Conservation (phyloP, 2,113 vertebrate species). For the Cynopterus brachyotis region DNA sequence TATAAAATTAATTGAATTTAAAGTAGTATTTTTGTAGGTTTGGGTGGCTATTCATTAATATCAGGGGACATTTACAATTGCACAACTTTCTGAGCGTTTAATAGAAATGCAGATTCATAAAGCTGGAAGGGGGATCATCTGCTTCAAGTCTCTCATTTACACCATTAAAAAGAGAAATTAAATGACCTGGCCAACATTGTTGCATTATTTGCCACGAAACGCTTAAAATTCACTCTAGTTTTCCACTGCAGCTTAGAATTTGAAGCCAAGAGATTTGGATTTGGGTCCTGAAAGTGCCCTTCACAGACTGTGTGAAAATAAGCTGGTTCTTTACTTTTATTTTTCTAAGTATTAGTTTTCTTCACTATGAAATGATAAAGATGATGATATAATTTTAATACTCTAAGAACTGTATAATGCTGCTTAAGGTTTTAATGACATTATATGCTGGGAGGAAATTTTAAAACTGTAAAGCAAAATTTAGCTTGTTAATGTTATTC, state of each 20-base stretch:
- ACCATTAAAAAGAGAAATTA: neutral
- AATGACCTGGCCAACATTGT: neutral
- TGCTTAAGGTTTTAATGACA: neutral
- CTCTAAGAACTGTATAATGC: neutral
- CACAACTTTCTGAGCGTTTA: constrained; percentile 48
- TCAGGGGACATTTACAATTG: constrained; percentile 56
- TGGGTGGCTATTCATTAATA: constrained; percentile 73
- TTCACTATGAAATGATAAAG: neutral
- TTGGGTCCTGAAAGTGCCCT: neutral
- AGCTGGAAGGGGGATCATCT: neutral
- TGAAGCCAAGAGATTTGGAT: neutral
- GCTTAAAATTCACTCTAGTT: neutral
- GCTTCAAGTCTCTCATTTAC: neutral
- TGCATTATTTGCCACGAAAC: neutral
- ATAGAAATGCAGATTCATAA: constrained; percentile 19
- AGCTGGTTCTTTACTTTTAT: neutral
- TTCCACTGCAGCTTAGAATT: neutral
- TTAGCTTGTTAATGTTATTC: neutral
- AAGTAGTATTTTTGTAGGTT: constrained; percentile 73
- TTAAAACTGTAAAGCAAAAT: neutral
- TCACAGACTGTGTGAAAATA: neutral
- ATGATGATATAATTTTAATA: neutral
- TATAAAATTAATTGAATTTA: constrained; percentile 77
- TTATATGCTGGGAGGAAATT: neutral
- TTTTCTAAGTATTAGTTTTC: neutral